Base-by-base conservation (phyloP, 2,888 invertebrate genomes). In the Drosophila macrospina region DNA sequence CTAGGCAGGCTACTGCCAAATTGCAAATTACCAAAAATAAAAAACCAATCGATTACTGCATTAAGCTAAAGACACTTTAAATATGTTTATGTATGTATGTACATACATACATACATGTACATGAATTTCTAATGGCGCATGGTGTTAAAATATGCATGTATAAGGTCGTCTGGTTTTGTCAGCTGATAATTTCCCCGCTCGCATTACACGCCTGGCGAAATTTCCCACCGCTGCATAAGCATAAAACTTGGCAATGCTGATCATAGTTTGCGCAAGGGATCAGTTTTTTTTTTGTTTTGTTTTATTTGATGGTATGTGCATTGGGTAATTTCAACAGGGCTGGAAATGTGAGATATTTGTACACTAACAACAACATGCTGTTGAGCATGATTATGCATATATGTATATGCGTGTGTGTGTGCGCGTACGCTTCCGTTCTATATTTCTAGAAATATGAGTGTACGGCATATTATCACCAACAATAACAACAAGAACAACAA, bases 361-460 rank as follows among this genome's bases (percentile, higher is more conserved):
- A 26, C 42, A 42, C 7, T 13, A 26, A 10, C 44, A 44, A 26
- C 1, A 47, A 30, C 11, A 32, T 30, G 11, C 11, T 13, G 37
- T 37, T 57, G 37, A 1, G 39, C 26, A 15, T 24, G 8, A 10
- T n/a, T 47, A 48, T 28, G 5, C 30, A 24, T 34, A 13, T 32
- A 30, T 32, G 8, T 11, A 32, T 51, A 10, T 36, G 10, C 51
- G 24, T 32, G 34, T 60, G 4, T 47, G 6, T 34, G 24, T 65
- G 20, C 20, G 20, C 3, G 20, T 20, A 20, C 30, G 61, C 32
- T 69, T 69, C 69, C 69, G 69, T 69, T 69, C 67, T 30, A 69
- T 47, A 61, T 69, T 69, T 60, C 45, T 51, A 61, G 39, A 61
- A 69, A 69, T 56, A 61, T 44, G 44, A 55, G 55, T 37, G 47